Base-by-base conservation (phyloP, 2,888 invertebrate genomes). In the Acleris literana region DNA sequence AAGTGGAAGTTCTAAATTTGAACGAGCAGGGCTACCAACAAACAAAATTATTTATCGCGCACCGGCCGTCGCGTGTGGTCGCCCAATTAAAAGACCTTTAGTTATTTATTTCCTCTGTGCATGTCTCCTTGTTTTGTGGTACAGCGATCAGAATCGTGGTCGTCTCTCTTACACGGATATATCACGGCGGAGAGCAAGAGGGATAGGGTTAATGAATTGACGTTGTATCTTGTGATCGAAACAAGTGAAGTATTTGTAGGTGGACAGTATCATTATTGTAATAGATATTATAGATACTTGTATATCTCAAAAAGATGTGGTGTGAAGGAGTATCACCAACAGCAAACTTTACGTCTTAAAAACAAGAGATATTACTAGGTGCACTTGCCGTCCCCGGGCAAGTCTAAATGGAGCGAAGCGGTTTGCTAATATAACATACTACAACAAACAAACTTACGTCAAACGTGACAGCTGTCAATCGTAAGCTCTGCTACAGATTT, bases 1-100 rank as follows among this genome's bases (percentile, higher is more conserved):
- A 43, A 22, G 22, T 20, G 16, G 43, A 52, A 63, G 43, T 43
- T 43, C 56, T 17, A 49, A 56, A 25, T 29, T 63, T 33, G 43
- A 44, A 44, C 22, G 39, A 39, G 22, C 16, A 33, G 20, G 22
- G 44, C 51, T 65, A 52, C 39, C 58, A 9, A 59, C 63, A 54
- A 33, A 29, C 54, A 44, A 59, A 56, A 68, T 55, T 33, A 46
- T 59, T 68, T 58, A 67, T 22, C 11, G 49, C 13, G 63, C 51
- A 60, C 60, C 22, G 22, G 68, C 55, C 72, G 72, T 77, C 80
- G 88, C 86, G 90, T 90, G 91, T 91, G 91, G 91, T 88, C 90
- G 75, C 71, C 81, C 84, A 85, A 87, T 90, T 88, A 89, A 88
- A 86, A 79, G 79, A 76, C 77, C 71, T 62, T 59, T 46, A 75